Evolutionary conservation across 2,888 invertebrate species (phyloP).

Genomic region (Drosophila diplacantha): DNA sequence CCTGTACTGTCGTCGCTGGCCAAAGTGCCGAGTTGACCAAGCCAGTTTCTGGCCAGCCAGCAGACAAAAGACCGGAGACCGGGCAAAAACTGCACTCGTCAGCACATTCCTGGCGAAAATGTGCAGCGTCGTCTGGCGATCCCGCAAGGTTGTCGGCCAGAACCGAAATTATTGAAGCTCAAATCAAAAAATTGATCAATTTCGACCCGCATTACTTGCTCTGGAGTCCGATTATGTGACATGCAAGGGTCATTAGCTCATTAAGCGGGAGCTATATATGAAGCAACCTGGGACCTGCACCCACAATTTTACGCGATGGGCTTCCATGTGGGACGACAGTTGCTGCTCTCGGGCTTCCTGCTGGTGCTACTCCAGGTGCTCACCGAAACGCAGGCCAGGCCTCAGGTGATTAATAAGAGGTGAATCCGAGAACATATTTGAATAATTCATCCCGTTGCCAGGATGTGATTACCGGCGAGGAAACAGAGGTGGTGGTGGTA

Average conservation of each 20-base stretch:
- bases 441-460: background rate
- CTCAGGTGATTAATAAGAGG: slow-evolving; percentile 27
- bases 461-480: slow-evolving; percentile 29
- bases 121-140: slow-evolving; percentile 24
- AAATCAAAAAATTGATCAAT: slow-evolving; percentile 39
- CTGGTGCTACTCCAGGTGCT: slow-evolving; percentile 24
- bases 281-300: background rate
- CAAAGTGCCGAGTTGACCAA: slow-evolving; percentile 22
- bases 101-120: slow-evolving; percentile 63
- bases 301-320: slow-evolving; percentile 22
- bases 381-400: slow-evolving; percentile 33
- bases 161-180: slow-evolving; percentile 25
- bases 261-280: slow-evolving; percentile 39
- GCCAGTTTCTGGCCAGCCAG: slow-evolving; percentile 24
- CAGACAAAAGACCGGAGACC: slow-evolving; percentile 1
- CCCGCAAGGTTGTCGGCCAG: slow-evolving; percentile 34
- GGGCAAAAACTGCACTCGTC: slow-evolving; percentile 59
- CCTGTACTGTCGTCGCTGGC: slow-evolving; percentile 38
- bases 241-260: slow-evolving; percentile 38
- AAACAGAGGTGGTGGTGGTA: slow-evolving; percentile 29
- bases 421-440: background rate
- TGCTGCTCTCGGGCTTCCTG: slow-evolving; percentile 28
- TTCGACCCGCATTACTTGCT: slow-evolving; percentile 25
- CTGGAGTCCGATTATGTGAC: slow-evolving; percentile 28
- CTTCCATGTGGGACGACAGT: slow-evolving; percentile 37